Base-by-base conservation (phyloP, 2,888 invertebrate genomes). In the Rhagium mordax region DNA sequence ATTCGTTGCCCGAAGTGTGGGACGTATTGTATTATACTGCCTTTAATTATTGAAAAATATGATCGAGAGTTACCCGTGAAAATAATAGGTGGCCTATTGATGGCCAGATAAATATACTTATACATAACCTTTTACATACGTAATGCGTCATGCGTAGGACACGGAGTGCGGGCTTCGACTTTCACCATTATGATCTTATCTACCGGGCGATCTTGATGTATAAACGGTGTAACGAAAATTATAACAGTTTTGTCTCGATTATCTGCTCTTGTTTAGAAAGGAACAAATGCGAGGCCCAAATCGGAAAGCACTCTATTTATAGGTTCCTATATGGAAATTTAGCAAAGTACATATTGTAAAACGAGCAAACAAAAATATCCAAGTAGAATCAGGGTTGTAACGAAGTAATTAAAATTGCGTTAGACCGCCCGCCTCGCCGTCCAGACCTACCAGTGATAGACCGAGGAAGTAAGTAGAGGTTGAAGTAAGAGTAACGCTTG, bases 131-230 rank as follows among this genome's bases (percentile, higher is more conserved):
- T 51, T 51, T 51, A 51, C 41, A 41, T 41, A 3, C 3, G 18
- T 51, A 20, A 18, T 20, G 20, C 49, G 16, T 18, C 20, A 49
- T 5, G 21, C 55, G 55, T 55, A 55, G 55, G 55, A n/a, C n/a
- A 55, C 6, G n/a, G 15, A 27, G n/a, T n/a, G 24, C 2, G 24
- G 55, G n/a, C 41, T 10, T 41, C 41, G 41, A 48, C 61, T 61
- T 61, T 61, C 61, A 61, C 61, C 47, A 48, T 61, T 47, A 41
- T 41, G 61, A 61, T 61, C n/a, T 33, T 61, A 61, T 61, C 61
- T 55, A 15, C 24, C n/a, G 10, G 21, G 13, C 33, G 13, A 33
- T 33, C 33, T 33, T 47, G 61, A 61, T 48, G 61, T 47, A 48
- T 1, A 61, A 61, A 48, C 24, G 61, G 61, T 61, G 61, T 61